A percentile compares a stretch with the other conserved stretches of the same genome.
Evolutionary conservation across 1,140 invertebrate species (phyloP).

Genomic region (Tenebrio molitor): DNA sequence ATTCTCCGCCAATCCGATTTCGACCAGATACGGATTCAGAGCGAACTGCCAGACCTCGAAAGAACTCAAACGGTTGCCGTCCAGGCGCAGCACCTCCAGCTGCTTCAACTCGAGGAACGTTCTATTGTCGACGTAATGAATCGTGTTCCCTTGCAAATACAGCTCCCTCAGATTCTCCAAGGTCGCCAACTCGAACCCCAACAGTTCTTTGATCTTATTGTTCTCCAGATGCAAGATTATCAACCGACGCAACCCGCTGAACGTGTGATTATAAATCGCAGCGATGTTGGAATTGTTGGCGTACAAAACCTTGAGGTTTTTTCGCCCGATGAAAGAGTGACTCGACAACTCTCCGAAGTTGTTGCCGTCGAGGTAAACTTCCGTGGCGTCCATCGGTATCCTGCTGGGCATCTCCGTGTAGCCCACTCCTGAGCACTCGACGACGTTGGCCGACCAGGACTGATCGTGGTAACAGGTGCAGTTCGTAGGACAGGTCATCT

Average conservation of each 20-base stretch:
- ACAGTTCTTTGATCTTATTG: conserved; percentile 83
- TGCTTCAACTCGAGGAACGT: conserved; percentile 86
- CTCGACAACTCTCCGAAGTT: conserved; percentile 88
- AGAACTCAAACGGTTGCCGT: conserved; percentile 85
- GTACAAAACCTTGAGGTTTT: conserved; percentile 87
- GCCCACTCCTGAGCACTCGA: conserved; percentile 87
- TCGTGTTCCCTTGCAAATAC: conserved; percentile 89
- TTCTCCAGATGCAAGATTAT: conserved; percentile 87
- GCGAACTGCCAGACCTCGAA: conserved; percentile 84
- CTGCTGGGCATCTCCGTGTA: conserved; percentile 86
- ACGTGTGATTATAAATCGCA: conserved; percentile 89
- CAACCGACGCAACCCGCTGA: conserved; percentile 85
- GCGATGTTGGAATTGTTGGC: conserved; percentile 91
- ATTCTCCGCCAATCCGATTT: conserved; percentile 86
- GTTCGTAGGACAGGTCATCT: conserved; percentile 94
- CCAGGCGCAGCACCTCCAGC: conserved; percentile 86
- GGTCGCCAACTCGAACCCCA: conserved; percentile 87
- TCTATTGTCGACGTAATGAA: conserved; percentile 86
- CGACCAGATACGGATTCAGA: conserved; percentile 82
- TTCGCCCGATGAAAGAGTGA: conserved; percentile 92
- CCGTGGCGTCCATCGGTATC: conserved; percentile 95
- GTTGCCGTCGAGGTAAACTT: conserved; percentile 93
- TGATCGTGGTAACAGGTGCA: conserved; percentile 96
- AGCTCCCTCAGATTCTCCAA: conserved; percentile 85
- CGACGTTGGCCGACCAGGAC: conserved; percentile 93